These are phyloP conservation scores for Lynx canadensis DNA, from an alignment of 2,113 vertebrate species.

Conservation along the genomic window DNA sequence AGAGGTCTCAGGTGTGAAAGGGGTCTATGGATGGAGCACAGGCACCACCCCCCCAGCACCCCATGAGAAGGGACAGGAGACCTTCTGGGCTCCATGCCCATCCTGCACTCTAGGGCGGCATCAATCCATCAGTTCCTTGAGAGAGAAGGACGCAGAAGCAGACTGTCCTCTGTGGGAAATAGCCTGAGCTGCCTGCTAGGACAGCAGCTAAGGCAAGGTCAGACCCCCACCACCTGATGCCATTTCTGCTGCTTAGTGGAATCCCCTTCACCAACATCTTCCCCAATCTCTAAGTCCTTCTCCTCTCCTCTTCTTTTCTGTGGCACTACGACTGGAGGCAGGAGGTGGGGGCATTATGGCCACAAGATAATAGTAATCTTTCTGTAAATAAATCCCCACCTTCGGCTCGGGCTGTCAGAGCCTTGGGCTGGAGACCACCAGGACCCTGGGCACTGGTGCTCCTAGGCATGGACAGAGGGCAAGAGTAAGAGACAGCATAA, in stretches of 20 bases:
- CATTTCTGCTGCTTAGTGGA: neutral
- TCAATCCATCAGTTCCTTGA: neutral
- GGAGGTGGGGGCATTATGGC: neutral
- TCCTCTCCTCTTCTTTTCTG: neutral
- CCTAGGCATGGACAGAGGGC: neutral
- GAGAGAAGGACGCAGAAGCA: neutral
- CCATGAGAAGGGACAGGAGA: neutral
- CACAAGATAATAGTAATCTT: neutral
- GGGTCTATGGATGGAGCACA: neutral
- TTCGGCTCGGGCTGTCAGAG: neutral
- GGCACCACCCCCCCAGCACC: neutral
- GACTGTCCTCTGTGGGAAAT: neutral
- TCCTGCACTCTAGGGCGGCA: neutral
- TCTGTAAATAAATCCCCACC: conserved; percentile 1
- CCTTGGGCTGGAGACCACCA: neutral
- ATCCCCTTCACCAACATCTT: neutral
- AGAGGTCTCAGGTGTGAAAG: neutral
- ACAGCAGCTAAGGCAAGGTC: neutral
- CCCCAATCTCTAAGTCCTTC: neutral
- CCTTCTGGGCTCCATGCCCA: neutral
- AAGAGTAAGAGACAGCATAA: neutral
- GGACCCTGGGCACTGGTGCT: neutral
- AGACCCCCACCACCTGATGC: neutral
- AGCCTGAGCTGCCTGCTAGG: neutral
- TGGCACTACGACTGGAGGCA: neutral